These are phyloP conservation scores for Nomada ruficornis DNA, from an alignment of 2,888 invertebrate species.

Conservation along the genomic window DNA sequence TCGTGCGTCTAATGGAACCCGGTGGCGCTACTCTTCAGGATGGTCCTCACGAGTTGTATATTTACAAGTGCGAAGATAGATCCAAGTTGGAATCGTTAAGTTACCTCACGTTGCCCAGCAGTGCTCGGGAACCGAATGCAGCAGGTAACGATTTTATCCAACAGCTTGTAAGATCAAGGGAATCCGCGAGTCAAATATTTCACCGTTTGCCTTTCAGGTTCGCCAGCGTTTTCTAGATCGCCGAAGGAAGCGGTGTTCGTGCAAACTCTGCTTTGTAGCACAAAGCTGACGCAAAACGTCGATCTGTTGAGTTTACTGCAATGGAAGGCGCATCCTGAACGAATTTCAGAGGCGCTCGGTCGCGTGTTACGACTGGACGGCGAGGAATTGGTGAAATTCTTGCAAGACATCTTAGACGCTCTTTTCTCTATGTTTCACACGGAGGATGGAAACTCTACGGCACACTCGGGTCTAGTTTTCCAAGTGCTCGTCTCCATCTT, in stretches of 20 bases:
- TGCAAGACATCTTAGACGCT: slow-evolving; percentile 97
- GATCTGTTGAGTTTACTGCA: slow-evolving; percentile 95
- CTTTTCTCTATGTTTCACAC: slow-evolving; percentile 97
- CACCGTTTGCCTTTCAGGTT: slow-evolving; percentile 61
- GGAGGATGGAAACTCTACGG: slow-evolving; percentile 95
- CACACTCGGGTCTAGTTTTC: slow-evolving; percentile 96
- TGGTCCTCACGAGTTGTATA: slow-evolving; percentile 94
- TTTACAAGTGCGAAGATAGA: slow-evolving; percentile 96
- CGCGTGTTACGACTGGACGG: slow-evolving; percentile 92
- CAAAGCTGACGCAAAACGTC: slow-evolving; percentile 98
- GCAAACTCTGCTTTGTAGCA: slow-evolving; percentile 94
- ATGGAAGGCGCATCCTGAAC: slow-evolving; percentile 95
- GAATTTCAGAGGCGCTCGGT: slow-evolving; percentile 93
- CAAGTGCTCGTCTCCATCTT: slow-evolving; percentile 96
- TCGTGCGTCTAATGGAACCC: slow-evolving; percentile 95
- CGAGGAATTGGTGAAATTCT: slow-evolving; percentile 96
- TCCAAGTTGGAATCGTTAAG: slow-evolving; percentile 87
- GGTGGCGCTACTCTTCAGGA: slow-evolving; percentile 96
- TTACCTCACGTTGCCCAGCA: slow-evolving; percentile 85
- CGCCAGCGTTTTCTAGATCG: slow-evolving; percentile 88
- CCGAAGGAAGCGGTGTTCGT: slow-evolving; percentile 94
- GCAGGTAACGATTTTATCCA: slow-evolving; percentile 68
- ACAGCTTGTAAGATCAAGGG: too few relatives aligned
- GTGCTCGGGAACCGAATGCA: slow-evolving; percentile 79
- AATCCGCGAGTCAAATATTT: neutral